Evolutionary conservation across 2,888 invertebrate genomes (phyloP).

Genomic region (Tachystola acroxantha): DNA sequence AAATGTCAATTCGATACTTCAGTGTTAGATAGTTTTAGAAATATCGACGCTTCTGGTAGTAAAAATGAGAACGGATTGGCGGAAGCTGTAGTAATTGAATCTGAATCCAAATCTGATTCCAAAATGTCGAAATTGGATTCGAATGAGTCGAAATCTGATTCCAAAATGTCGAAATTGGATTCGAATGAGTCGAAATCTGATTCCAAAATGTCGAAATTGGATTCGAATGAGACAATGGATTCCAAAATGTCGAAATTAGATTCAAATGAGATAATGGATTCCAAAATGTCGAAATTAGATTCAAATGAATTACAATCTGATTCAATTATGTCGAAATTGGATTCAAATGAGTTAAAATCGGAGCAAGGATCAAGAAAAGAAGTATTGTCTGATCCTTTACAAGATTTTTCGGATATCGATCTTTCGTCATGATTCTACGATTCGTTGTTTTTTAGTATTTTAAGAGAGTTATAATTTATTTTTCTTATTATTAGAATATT

Average conservation of each 20-base stretch:
- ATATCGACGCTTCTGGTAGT: background rate
- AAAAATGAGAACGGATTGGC: background rate
- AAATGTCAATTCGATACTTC: background rate
- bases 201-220: background rate
- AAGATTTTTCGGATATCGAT: conserved; percentile 52
- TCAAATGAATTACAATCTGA: background rate
- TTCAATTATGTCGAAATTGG: background rate
- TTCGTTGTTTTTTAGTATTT: conserved; percentile 34
- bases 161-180: background rate
- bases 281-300: background rate
- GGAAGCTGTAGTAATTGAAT: background rate
- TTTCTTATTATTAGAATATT: background rate
- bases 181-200: background rate
- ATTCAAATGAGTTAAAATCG: conserved; percentile 4
- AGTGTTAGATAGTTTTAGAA: conserved; percentile 2
- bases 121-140: background rate
- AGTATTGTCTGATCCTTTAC: conserved; percentile 40
- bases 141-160: background rate
- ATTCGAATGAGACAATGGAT: conserved; percentile 3
- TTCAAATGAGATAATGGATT: background rate
- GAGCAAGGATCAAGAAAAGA: conserved; percentile 18
- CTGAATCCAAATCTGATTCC: background rate
- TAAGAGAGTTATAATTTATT: conserved; percentile 24
- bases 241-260: background rate
- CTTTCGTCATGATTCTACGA: conserved; percentile 54